Conservation (phyloP, 2,888 invertebrate species). For the Conops quadrifasciatus region DNA sequence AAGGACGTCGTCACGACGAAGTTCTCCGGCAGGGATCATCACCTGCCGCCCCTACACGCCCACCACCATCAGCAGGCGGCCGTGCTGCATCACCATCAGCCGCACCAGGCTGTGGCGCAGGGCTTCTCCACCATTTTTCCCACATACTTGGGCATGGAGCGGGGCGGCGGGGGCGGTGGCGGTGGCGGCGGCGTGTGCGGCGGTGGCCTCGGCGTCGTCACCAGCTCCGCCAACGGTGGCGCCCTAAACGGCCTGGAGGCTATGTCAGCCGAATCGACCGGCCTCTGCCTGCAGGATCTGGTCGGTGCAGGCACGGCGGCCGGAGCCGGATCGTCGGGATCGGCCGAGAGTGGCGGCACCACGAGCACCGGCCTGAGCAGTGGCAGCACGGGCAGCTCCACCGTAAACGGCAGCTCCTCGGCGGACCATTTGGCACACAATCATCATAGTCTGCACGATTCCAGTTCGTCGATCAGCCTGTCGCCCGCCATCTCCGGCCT, state of each 20-base stretch:
- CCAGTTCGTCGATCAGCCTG: constrained; percentile 69
- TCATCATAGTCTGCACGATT: constrained; percentile 68
- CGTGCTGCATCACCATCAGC: constrained; percentile 57
- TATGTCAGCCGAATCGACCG: constrained; percentile 69
- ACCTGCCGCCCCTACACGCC: constrained; percentile 60
- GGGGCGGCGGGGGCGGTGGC: constrained; percentile 57
- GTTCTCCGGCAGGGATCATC: constrained; percentile 62
- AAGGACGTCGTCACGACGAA: constrained; percentile 66
- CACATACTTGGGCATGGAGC: constrained; percentile 63
- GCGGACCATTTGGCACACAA: constrained; percentile 62
- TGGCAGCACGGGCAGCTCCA: constrained; percentile 59
- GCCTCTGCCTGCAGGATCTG: constrained; percentile 75
- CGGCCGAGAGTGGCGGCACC: constrained; percentile 58
- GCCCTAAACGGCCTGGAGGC: constrained; percentile 66
- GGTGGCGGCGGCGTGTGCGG: constrained; percentile 53
- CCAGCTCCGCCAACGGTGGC: constrained; percentile 52
- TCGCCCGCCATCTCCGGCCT: constrained; percentile 70
- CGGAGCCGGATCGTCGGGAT: constrained; percentile 59
- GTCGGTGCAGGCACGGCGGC: constrained; percentile 69
- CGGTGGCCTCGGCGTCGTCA: constrained; percentile 51
- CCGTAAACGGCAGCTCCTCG: constrained; percentile 58
- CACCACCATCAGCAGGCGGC: constrained; percentile 57
- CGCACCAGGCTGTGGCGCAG: constrained; percentile 61
- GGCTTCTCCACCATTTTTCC: constrained; percentile 64
- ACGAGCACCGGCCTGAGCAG: constrained; percentile 59